Percentiles rank a stretch among this genome's conserved stretches.
Evolutionary conservation across 2,888 invertebrate species (phyloP).

Genomic region (Eupelmus urozonus): DNA sequence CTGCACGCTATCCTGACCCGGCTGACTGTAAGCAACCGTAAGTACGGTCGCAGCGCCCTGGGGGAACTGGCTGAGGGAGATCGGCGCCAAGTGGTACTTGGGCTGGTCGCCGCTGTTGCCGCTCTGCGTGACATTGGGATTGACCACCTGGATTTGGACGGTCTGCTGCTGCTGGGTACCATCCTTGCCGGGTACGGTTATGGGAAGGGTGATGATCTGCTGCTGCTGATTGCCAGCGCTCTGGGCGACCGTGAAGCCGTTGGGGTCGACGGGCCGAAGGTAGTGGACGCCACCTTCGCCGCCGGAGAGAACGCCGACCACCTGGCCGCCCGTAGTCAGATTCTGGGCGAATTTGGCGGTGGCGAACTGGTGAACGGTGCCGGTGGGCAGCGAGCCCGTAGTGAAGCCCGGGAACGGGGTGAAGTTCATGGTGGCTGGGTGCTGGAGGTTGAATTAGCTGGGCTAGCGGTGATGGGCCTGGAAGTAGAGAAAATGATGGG

Average conservation of each 20-base stretch:
- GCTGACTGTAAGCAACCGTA: slow-evolving; percentile 86
- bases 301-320: slow-evolving; percentile 84
- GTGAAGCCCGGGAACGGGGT: slow-evolving; percentile 84
- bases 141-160: slow-evolving; percentile 87
- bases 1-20: slow-evolving; percentile 79
- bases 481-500: too few relatives aligned
- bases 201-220: slow-evolving; percentile 87
- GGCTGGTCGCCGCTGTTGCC: slow-evolving; percentile 80
- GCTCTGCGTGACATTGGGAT: slow-evolving; percentile 80
- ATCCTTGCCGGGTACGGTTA: slow-evolving; percentile 86
- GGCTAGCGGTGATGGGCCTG: too few relatives aligned
- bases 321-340: slow-evolving; percentile 83
- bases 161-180: slow-evolving; percentile 86
- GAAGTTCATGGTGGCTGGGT: slow-evolving; percentile 87
- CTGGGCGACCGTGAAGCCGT: slow-evolving; percentile 75
- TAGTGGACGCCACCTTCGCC: slow-evolving; percentile 88
- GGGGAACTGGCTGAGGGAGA: slow-evolving; percentile 86
- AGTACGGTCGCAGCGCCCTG: slow-evolving; percentile 86
- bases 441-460: too few relatives aligned
- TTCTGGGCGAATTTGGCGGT: slow-evolving; percentile 86
- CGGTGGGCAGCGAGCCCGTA: slow-evolving; percentile 81
- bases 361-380: slow-evolving; percentile 81
- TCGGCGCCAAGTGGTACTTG: slow-evolving; percentile 86
- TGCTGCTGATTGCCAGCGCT: slow-evolving; percentile 78
- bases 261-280: slow-evolving; percentile 82